Base-by-base conservation (phyloP, 2,113 vertebrate species). In the Pterophyllum scalare region DNA sequence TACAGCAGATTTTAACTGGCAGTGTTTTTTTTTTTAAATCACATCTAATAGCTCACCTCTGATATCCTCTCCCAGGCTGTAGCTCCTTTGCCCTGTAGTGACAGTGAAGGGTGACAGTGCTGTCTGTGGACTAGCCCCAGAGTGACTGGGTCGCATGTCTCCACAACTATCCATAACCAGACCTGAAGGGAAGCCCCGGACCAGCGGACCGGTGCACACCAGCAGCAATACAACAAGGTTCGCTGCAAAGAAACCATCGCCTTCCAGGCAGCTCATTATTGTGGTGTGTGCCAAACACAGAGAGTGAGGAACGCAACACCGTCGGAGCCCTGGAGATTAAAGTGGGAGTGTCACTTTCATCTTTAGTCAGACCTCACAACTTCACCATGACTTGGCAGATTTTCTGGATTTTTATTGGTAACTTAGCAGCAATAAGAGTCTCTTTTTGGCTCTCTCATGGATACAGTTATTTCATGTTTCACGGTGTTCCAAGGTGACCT, bases 401-500 rank as follows among this genome's bases (percentile, higher is more conserved):
- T 58, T 58, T n/a, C n/a, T 13, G 11, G 54, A 11, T 56, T 56
- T 22, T 22, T 6, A n/a, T n/a, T 33, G 3, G 19, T 20, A 54
- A 10, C 3, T 19, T 2, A 56, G 20, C 6, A 24, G 24, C n/a
- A 58, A 24, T 13, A 58, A 10, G 54, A 22, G 56, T 24, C 11
- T 3, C n/a, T 11, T 22, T 57, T 22, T 11, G 11, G 54, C 54
- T 22, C 22, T 54, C 1, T 54, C 49, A 24, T 24, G n/a, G 22
- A 52, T 52, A 11, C 5, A 17, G 1, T 5, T 49, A 15, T 15
- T 46, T 15, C 14, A 15, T 46, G 2, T 5, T 46, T 97, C 80
- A 97, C 96, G 90, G 97, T 97, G 78, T 97, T 98, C 97, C 97
- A 98, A 33, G 96, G 94, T 2, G 97, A 98, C 87, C 97, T 98